These are phyloP conservation scores for Drosophila subobscura DNA, from an alignment of 1,140 invertebrate genomes.

Conservation along the genomic window DNA sequence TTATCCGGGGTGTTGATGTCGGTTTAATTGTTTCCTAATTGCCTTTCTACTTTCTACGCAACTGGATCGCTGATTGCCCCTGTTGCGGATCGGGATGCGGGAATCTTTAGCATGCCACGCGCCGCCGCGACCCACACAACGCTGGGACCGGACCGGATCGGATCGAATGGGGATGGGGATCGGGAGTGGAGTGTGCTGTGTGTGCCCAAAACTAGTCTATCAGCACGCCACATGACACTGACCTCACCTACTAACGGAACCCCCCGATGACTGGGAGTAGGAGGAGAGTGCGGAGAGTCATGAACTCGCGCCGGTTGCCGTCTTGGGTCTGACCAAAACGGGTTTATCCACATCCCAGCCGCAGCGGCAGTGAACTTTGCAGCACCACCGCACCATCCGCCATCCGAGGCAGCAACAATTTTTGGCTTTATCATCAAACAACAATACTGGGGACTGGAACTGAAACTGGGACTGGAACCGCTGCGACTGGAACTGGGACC, in stretches of 20 bases:
- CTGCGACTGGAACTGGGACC: conserved; percentile 28
- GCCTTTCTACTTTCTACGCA: conserved; percentile 53
- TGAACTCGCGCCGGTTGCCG: conserved; percentile 52
- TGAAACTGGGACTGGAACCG: conserved; percentile 29
- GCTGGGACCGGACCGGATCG: conserved; percentile 11
- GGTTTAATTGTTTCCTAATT: conserved; percentile 79
- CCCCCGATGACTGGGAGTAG: conserved; percentile 42
- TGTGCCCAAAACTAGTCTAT: conserved; percentile 77
- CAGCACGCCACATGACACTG: conserved; percentile 77
- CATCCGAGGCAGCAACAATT: conserved; percentile 28
- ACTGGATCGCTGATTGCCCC: conserved; percentile 16
- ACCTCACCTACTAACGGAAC: conserved; percentile 81
- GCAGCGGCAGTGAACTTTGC: conserved; percentile 35
- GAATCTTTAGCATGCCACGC: conserved; percentile 39
- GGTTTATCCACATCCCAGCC: conserved; percentile 73
- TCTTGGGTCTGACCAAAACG: conserved; percentile 68
- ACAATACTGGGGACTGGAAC: conserved; percentile 49
- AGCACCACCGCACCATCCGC: not conserved
- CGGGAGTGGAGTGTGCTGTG: conserved; percentile 12
- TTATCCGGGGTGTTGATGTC: conserved; percentile 46
- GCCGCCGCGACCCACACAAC: conserved; percentile 6
- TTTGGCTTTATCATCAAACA: conserved; percentile 73
- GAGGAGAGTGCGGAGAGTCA: conserved; percentile 44
- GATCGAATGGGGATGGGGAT: not conserved
- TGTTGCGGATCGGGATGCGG: conserved; percentile 12